Percentiles rank a stretch among this genome's conserved stretches.
These are phyloP conservation scores for Melieria picta DNA, from an alignment of 2,888 invertebrate genomes.

Conservation along the genomic window DNA sequence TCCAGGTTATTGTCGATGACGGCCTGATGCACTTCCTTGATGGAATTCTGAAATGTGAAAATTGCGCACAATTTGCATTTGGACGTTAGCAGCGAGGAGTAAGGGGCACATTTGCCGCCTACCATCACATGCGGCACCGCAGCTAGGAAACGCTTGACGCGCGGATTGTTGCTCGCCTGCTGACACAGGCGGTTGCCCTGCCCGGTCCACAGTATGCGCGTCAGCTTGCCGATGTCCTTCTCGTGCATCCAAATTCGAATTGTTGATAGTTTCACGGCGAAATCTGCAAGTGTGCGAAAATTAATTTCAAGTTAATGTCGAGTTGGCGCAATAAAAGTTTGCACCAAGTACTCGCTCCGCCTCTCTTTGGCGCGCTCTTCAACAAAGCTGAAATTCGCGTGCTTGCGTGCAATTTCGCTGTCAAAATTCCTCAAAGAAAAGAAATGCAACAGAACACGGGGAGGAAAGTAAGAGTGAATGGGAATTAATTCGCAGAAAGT, in stretches of 20 bases:
- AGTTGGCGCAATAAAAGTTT: slow-evolving; percentile 3
- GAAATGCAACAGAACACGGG: not conserved
- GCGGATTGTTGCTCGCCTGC: slow-evolving; percentile 85
- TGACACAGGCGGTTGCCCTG: slow-evolving; percentile 84
- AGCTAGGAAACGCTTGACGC: slow-evolving; percentile 85
- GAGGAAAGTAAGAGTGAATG: too few species aligned
- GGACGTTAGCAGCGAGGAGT: not conserved
- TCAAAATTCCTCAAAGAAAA: slow-evolving; percentile 18
- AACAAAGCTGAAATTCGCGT: slow-evolving; percentile 48
- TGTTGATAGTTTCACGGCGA: slow-evolving; percentile 85
- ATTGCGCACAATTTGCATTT: not conserved
- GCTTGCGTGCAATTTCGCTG: slow-evolving; percentile 52
- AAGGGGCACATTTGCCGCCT: not conserved
- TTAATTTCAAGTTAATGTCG: slow-evolving; percentile 35
- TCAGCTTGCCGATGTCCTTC: slow-evolving; percentile 84
- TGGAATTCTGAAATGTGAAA: slow-evolving; percentile 72
- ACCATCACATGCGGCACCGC: slow-evolving; percentile 96
- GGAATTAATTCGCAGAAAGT: too few species aligned
- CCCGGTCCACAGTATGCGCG: slow-evolving; percentile 90
- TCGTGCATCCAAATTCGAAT: slow-evolving; percentile 97
- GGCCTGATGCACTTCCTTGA: slow-evolving; percentile 82
- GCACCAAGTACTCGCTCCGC: slow-evolving; percentile 2
- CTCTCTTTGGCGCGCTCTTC: slow-evolving; percentile 30
- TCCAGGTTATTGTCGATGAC: slow-evolving; percentile 82
- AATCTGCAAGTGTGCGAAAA: slow-evolving; percentile 67